These are phyloP conservation scores for Zosterops pallidus DNA, from an alignment of 2,113 vertebrate species.

Conservation along the genomic window DNA sequence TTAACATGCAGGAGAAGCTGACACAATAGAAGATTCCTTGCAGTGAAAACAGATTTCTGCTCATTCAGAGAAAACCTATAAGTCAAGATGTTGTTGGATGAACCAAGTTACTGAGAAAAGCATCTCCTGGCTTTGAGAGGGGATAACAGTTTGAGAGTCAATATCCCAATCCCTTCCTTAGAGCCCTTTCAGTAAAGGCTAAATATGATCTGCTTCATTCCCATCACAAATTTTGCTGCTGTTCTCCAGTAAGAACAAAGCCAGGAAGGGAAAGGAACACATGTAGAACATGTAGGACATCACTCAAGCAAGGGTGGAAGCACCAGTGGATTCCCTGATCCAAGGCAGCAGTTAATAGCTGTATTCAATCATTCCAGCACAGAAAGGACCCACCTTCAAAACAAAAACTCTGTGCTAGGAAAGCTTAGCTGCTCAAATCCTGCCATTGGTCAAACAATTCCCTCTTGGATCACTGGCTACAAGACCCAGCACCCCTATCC, in stretches of 20 bases:
- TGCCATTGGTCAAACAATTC: not conserved
- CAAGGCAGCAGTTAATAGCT: not conserved
- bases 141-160: not conserved
- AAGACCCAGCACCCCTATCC: not conserved
- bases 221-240: not conserved
- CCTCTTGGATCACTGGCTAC: not conserved
- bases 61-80: not conserved
- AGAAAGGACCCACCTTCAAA: not conserved
- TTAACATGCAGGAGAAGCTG: rapidly evolving
- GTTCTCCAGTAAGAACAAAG: not conserved
- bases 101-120: not conserved
- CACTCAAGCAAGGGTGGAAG: not conserved
- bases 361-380: not conserved
- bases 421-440: not conserved
- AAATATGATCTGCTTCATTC: not conserved
- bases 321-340: not conserved
- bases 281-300: too few species aligned
- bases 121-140: not conserved
- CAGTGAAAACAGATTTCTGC: not conserved
- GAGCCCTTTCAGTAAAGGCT: not conserved
- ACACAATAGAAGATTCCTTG: not conserved
- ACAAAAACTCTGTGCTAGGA: not conserved
- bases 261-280: not conserved
- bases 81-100: not conserved
- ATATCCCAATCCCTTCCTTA: not conserved